Base-by-base conservation (phyloP, 1,140 invertebrate genomes). In the Drosophila biarmipes region DNA sequence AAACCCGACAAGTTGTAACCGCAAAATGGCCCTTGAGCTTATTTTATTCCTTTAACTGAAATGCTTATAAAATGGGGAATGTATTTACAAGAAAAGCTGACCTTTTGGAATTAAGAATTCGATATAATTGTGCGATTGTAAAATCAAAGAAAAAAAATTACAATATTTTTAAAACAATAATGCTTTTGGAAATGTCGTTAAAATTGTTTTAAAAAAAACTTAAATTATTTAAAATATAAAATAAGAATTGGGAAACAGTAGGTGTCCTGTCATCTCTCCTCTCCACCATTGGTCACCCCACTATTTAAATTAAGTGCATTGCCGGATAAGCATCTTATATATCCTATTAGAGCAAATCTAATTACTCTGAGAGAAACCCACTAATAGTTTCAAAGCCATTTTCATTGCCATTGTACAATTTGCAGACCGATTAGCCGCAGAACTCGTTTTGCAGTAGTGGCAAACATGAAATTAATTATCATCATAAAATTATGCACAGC, bases 401-500 rank as follows among this genome's bases (percentile, higher is more conserved):
- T 73, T 46, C 29, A 43, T 58, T 21, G 63, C 63, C 10, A 52
- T 21, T 37, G 34, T 37, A 48, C 11, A 48, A 61, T 35, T 57
- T 48, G 52, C 51, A 12, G 27, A 17, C 34, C 45, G 46, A 38
- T 52, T 67, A 57, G 69, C 52, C 45, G 43, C 64, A 69, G 64
- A 38, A 72, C 37, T 69, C 45, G 42, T 64, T 61, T 31, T 42
- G 58, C 58, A 31, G 45, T 38, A 35, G 42, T 55, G 54, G 51
- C 67, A 51, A 67, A 63, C 72, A 78, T 74, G 58, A 78, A 82
- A 82, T 82, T 82, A 82, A 82, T 82, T 82, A 82, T 78, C 73
- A 82, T 74, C 69, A 82, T 82, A 78, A 82, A 82, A 82, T 82
- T 82, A 81, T 82, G 79, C 73, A 78, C 46, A 73, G 67, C 64